Evolutionary conservation across 35 echinoderm and acorn worm genomes (phyloP).

Genomic region (Stichopus chloronotus): DNA sequence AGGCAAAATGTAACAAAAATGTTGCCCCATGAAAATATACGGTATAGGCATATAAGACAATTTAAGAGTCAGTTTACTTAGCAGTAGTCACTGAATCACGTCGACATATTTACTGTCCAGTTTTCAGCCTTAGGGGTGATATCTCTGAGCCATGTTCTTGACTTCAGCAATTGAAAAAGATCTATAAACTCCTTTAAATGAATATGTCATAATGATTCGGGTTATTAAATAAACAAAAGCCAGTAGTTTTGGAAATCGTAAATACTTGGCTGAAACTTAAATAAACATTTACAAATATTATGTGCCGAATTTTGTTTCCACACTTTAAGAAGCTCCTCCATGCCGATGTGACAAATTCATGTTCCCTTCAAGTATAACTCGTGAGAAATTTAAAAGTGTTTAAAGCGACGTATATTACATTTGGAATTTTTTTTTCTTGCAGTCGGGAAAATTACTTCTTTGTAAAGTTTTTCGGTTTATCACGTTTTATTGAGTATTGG

Average conservation of each 20-base stretch:
- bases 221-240: constrained; percentile 39
- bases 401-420: not conserved
- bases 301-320: not conserved
- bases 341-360: not conserved
- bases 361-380: not conserved
- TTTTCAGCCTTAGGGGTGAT: no score
- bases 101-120: no score
- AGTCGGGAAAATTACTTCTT: not conserved
- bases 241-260: constrained; percentile 30
- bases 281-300: constrained; percentile 57
- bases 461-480: no score
- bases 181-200: not conserved
- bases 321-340: not conserved
- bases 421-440: not conserved
- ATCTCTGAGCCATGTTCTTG: no score
- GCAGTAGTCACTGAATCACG: no score
- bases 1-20: no score
- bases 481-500: no score
- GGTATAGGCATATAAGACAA: no score
- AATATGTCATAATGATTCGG: constrained; percentile 18
- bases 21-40: no score
- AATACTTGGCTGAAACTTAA: constrained; percentile 44
- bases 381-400: not conserved
- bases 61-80: no score
- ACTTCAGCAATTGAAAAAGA: no score